phyloP scores from a whole-genome alignment of 2,888 invertebrate species.

The Synanthedon vespiformis region DNA sequence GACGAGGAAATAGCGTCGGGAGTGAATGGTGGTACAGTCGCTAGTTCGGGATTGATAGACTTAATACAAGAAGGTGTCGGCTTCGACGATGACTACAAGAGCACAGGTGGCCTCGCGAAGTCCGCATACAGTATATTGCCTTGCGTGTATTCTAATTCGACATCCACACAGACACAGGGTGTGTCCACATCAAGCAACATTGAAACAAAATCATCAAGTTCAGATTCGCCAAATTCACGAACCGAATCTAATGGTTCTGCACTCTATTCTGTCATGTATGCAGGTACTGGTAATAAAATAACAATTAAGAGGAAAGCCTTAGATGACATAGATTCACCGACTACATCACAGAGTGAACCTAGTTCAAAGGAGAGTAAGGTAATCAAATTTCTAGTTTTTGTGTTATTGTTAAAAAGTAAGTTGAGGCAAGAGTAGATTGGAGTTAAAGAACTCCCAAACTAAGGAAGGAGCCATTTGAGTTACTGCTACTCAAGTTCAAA shows the following conservation, averaged over 20 bases:
- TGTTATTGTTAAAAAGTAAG: slow-evolving; percentile 21
- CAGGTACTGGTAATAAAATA: slow-evolving; percentile 84
- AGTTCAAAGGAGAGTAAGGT: slow-evolving; percentile 53
- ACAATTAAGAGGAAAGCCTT: slow-evolving; percentile 83
- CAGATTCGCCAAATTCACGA: slow-evolving; percentile 51
- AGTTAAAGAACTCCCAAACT: neutral
- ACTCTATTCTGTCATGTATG: slow-evolving; percentile 82
- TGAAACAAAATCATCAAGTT: slow-evolving; percentile 35
- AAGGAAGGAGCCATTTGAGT: too few species aligned
- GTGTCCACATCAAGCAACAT: slow-evolving; percentile 41
- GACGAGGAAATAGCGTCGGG: slow-evolving; percentile 65
- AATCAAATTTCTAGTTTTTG: slow-evolving; percentile 23
- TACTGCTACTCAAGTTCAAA: too few species aligned
- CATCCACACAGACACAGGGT: slow-evolving; percentile 53
- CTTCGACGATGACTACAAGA: slow-evolving; percentile 81
- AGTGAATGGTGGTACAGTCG: slow-evolving; percentile 61
- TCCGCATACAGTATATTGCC: slow-evolving; percentile 81
- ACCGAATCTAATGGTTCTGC: slow-evolving; percentile 54
- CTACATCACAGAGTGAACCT: slow-evolving; percentile 38
- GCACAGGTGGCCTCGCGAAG: slow-evolving; percentile 78
- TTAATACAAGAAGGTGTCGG: slow-evolving; percentile 84
- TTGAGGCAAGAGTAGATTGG: neutral
- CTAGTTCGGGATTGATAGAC: slow-evolving; percentile 75
- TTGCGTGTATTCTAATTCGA: slow-evolving; percentile 77
- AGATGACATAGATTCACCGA: slow-evolving; percentile 59